A percentile compares a stretch with the other conserved stretches of the same genome.
Conservation (phyloP, 1,140 invertebrate genomes). For the Bactericera cockerelli region DNA sequence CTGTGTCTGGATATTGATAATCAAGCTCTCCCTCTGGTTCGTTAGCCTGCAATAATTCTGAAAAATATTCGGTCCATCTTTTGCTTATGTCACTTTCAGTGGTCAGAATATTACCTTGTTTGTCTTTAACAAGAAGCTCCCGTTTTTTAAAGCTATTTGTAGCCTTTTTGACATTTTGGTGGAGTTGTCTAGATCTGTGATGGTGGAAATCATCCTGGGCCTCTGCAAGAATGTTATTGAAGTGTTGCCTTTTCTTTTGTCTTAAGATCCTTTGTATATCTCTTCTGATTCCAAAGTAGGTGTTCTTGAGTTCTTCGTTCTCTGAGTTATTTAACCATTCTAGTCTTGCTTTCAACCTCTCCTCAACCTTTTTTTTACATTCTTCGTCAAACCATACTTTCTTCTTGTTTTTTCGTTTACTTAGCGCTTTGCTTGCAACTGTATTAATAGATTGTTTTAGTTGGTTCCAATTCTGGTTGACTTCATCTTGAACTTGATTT, state of each 20-base stretch:
- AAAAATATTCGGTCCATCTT: slow-evolving; percentile 1
- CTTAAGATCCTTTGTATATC: slow-evolving; percentile 7
- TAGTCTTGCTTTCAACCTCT: slow-evolving; percentile 13
- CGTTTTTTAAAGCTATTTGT: slow-evolving; percentile 8
- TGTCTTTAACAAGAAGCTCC: slow-evolving; percentile 8
- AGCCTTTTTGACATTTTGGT: slow-evolving; percentile 11
- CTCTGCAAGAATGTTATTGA: slow-evolving; percentile 7
- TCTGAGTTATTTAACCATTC: slow-evolving; percentile 7
- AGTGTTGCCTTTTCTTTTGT: slow-evolving; percentile 13
- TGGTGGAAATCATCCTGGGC: slow-evolving; percentile 10
- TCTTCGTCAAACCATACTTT: slow-evolving; percentile 18
- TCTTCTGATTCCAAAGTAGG: slow-evolving; percentile 1
- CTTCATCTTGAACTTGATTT: not conserved
- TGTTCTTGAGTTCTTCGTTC: not conserved
- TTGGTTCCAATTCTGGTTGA: not conserved
- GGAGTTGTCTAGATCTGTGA: slow-evolving; percentile 13
- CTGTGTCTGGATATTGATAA: not conserved
- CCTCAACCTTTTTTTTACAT: slow-evolving; percentile 12
- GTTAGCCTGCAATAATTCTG: not conserved
- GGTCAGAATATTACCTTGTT: slow-evolving; percentile 1
- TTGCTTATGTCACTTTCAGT: not conserved
- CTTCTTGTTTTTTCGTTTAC: slow-evolving; percentile 8
- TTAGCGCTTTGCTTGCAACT: not conserved
- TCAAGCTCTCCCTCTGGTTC: slow-evolving; percentile 5
- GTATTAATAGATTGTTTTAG: slow-evolving; percentile 4